Base-by-base conservation (phyloP, 2,888 invertebrate species). In the Chironomus riparius region DNA sequence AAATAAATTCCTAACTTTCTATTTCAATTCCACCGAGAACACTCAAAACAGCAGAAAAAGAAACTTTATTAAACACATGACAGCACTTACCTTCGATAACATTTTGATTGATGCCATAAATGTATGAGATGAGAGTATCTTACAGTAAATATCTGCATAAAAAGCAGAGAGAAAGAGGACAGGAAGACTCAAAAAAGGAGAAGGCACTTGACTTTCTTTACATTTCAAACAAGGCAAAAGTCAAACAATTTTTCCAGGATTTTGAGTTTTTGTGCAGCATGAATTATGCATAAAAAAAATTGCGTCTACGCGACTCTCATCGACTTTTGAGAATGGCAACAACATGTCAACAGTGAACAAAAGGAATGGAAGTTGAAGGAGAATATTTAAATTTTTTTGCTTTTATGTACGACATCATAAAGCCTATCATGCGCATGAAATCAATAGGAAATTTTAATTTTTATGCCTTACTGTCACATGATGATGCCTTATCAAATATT, bases 391-490 rank as follows among this genome's bases (percentile, higher is more conserved):
- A 72, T 72, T 65, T 22, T n/a, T 50, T 1, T 5, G 3, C 38
- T 38, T 38, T 38, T 38, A 38, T 56, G 18, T 56, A 56, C 56
- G 56, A 18, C 56, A 56, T 56, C 56, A 56, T 56, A 56, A 50
- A 56, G 56, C n/a, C 56, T 18, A 56, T 56, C 48, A 47, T 72
- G 62, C 18, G 68, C 68, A 38, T 21, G 21, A 65, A 65, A 65
- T 65, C 22, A 65, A 65, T 72, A 72, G 61, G 38, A 72, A 72
- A 72, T 72, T 72, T 72, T 72, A 72, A 72, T 68, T 72, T 72
- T 72, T 50, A 72, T 50, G 72, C 65, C 21, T 65, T 21, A 24
- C 38, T 65, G 65, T 65, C 24, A 24, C 21, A n/a, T n/a, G 65
- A 21, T 65, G 22, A 24, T 24, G 12, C 24, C 72, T 72, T 72